A percentile compares a stretch with the other conserved stretches of the same genome.
Conservation (phyloP, 2,888 invertebrate species). For the Pachliopta kotzebuea region DNA sequence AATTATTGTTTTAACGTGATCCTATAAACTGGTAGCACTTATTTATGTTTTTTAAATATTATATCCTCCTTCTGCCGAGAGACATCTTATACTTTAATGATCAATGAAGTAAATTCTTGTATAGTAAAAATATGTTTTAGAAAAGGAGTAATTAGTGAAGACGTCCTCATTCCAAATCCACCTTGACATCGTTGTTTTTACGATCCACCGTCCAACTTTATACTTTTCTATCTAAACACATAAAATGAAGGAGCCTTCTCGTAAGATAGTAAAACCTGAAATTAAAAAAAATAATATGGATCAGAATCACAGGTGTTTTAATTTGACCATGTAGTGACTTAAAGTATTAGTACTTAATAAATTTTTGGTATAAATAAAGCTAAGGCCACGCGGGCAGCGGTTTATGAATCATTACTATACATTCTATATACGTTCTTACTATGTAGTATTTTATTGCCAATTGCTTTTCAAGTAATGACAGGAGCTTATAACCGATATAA, state of each 20-base stretch:
- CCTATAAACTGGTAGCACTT: neutral
- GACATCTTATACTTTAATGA: neutral
- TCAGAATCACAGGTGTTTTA: too few relatives aligned
- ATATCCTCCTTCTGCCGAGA: neutral
- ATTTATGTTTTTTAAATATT: neutral
- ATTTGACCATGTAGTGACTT: too few relatives aligned
- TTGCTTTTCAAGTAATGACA: slow-evolving; percentile 57
- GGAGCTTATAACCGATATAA: slow-evolving; percentile 48
- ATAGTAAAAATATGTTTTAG: slow-evolving; percentile 46
- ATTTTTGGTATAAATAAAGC: slow-evolving; percentile 7
- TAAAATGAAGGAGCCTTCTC: slow-evolving; percentile 46
- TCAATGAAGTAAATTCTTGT: neutral
- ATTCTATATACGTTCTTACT: slow-evolving; percentile 29
- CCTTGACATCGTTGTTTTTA: slow-evolving; percentile 76
- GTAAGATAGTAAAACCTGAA: slow-evolving; percentile 44
- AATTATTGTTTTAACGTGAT: neutral
- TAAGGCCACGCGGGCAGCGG: slow-evolving; percentile 28
- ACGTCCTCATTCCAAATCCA: slow-evolving; percentile 68
- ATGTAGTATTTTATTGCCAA: slow-evolving; percentile 47
- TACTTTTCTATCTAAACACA: slow-evolving; percentile 56
- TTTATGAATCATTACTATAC: slow-evolving; percentile 25
- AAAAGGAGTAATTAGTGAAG: slow-evolving; percentile 62
- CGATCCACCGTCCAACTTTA: slow-evolving; percentile 61
- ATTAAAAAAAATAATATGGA: slow-evolving; percentile 34
- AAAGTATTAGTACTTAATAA: too few relatives aligned